phyloP scores from a whole-genome alignment of 1,140 invertebrate genomes.

The Conus ventricosus region DNA sequence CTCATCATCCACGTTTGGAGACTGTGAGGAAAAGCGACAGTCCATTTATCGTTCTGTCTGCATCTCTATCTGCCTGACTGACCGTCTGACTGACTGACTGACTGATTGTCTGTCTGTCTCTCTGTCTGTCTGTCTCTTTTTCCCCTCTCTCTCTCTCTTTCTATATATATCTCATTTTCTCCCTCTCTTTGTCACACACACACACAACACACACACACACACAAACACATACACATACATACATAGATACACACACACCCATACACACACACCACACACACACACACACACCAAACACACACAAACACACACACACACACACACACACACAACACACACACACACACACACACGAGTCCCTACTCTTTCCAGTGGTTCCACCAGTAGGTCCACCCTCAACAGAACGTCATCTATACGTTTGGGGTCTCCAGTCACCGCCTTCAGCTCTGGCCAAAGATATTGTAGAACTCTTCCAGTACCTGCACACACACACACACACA shows the following conservation, averaged over 20 bases:
- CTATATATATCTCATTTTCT: not conserved
- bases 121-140: not conserved
- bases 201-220: not conserved
- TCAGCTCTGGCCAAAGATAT: conserved; percentile 89
- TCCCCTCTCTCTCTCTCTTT: not conserved
- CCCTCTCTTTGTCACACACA: not conserved
- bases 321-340: not conserved
- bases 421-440: conserved; percentile 87
- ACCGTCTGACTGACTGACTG: not conserved
- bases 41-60: no score
- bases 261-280: not conserved
- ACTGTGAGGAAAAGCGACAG: no score
- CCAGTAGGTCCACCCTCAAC: conserved; percentile 82
- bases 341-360: not conserved
- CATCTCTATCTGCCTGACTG: no score
- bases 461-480: conserved; percentile 87
- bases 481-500: conserved; percentile 51
- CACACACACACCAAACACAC: not conserved
- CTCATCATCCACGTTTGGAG: no score
- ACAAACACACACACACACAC: not conserved
- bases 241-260: not conserved
- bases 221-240: not conserved
- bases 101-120: not conserved
- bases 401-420: conserved; percentile 86
- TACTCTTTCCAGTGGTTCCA: conserved; percentile 81